Base-by-base conservation (phyloP, 2,113 vertebrate species). In the Odobenus rosmarus region DNA sequence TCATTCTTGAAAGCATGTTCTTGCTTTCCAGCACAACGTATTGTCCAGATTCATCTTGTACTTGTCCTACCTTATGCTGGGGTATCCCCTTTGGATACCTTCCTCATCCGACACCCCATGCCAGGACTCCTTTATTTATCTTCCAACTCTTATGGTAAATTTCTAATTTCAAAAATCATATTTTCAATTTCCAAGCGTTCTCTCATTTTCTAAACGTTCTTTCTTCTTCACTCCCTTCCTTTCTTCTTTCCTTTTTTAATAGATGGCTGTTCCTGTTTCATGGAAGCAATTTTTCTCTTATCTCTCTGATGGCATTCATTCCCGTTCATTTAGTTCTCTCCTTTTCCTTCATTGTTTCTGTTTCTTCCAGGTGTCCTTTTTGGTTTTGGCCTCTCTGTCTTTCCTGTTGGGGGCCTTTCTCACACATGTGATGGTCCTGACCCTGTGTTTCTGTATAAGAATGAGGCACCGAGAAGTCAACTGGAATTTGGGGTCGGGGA, bases 351-450 rank as follows among this genome's bases (percentile, higher is more conserved):
- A 5, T 42, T 83, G 21, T 86, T 89, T 91, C 49, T 28, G 1
- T 77, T 93, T 93, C 67, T 86, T 74, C 59, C 55, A 72, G 31
- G 39, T 80, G 55, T 57, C 18, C 85, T 93, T 7, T 14, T 74
- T 74, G 46, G 55, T 91, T 84, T 90, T 88, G 51, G 4, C n/a
- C 76, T 97, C 79, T 61, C 83, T 55, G 14, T 85, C 46, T 92
- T 28, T 76, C 80, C 13, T 51, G 21, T 72, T 31, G 4, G 36
- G 82, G 55, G 42, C 7, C 77, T 90, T 90, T 23, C 42, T 91
- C 10, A 61, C n/a, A 72, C 39, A 55, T 46, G 53, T 62, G 53
- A n/a, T 93, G 39, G 18, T 79, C 36, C 46, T 81, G 31, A 90
- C 21, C 39, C 19, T 64, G 84, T 83, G 11, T 82, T 95, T 55